Evolutionary conservation across 2,888 invertebrate species (phyloP), one percentile per base, ranked within the genome.

Genomic region (Meteorus cinctellus): DNA sequence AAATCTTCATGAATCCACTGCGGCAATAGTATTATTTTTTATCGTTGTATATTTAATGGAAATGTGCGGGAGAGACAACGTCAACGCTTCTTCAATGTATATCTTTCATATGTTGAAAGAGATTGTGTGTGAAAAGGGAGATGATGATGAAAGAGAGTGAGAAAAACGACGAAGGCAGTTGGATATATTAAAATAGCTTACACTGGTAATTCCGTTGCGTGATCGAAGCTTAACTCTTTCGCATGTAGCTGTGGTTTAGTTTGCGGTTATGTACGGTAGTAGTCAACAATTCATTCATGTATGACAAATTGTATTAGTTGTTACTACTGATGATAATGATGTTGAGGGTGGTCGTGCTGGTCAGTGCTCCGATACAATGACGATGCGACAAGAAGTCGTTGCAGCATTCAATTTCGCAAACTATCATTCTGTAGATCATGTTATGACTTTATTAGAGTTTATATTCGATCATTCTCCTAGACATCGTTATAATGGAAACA

Each of bases 211-310:
- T 19, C 84, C 87, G 41, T 89, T 67, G 24, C 71, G 65, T 63
- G 68, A 81, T 90, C 89, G 29, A 84, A 85, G 74, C 86, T 85
- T 72, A 88, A 88, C 80, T 81, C 90, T 41, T 82, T 71, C 77
- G 29, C 27, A 31, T 31, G 48, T 71, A 29, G 24, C 76, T 48
- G 59, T 72, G 36, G 74, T 48, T 72, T 63, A 48, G 63, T 72
- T 72, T 24, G 31, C 48, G 24, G 19, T 72, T 48, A 63, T 63
- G 48, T 31, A 27, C 41, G 19, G 48, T 62, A 10, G n/a, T 27
- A 27, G 60, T 70, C 5, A 24, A 70, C 59, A 36, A 55, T 34
- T 34, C 34, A 55, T 34, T 27, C 55, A 70, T 65, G 65, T 36
- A 36, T 41, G 65, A 31, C 14, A 62, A 62, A 62, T 62, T 29